phyloP scores from a whole-genome alignment of 2,113 vertebrate species.

The Camelus dromedarius region DNA sequence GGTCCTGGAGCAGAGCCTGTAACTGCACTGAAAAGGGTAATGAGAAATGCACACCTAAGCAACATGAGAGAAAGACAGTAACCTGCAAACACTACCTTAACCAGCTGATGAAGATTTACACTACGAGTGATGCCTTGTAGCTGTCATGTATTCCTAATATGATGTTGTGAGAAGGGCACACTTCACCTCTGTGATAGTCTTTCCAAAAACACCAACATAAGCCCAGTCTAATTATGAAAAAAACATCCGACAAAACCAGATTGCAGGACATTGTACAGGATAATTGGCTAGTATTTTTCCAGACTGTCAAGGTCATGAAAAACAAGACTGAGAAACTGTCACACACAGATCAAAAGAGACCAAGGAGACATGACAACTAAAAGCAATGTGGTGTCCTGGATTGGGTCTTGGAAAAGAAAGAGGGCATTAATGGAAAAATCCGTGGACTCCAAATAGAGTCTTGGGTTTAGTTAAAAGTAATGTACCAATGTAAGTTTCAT shows the following conservation, averaged over 20 bases:
- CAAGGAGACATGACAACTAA: neutral
- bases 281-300: neutral
- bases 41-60: neutral
- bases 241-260: neutral
- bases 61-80: neutral
- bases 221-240: neutral
- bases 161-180: neutral
- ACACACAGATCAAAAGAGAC: neutral
- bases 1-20: neutral
- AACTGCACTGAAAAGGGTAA: neutral
- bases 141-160: neutral
- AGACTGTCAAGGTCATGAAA: neutral
- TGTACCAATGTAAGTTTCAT: neutral
- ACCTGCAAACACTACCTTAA: neutral
- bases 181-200: neutral
- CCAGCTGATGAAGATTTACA: neutral
- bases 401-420: neutral
- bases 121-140: neutral
- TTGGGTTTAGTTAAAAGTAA: neutral
- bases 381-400: neutral
- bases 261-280: neutral
- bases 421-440: neutral
- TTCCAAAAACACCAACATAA: neutral
- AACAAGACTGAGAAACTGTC: neutral
- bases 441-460: neutral